Percentiles rank a stretch among this genome's conserved stretches.
phyloP scores from a whole-genome alignment of 2,797 vertebrate species.

The Xenopus petersii region DNA sequence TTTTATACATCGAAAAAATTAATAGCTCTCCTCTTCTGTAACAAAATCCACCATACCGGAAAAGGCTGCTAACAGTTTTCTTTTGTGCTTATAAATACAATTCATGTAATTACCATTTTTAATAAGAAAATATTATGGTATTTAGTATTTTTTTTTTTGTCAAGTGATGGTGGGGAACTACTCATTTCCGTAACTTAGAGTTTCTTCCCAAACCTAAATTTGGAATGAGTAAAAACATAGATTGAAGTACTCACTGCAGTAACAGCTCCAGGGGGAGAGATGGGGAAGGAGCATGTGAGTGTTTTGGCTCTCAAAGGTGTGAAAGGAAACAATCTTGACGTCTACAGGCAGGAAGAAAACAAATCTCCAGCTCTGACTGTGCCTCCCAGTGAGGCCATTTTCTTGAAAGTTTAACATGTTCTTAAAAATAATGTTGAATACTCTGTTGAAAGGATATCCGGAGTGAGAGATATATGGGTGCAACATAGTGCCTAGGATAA shows the following conservation, averaged over 20 bases:
- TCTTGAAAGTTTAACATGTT: constrained; percentile 52
- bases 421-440: constrained; percentile 62
- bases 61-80: no score
- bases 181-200: neutral
- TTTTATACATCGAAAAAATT: no score
- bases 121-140: no score
- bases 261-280: constrained; percentile 33
- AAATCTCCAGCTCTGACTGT: constrained; percentile 55
- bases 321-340: constrained; percentile 71
- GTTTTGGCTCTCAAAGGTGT: constrained; percentile 68
- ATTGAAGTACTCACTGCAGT: neutral
- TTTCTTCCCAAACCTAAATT: constrained; percentile 13
- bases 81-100: no score
- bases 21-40: no score
- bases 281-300: constrained; percentile 58
- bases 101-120: no score
- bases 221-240: constrained; percentile 1
- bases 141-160: no score
- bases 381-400: constrained; percentile 55
- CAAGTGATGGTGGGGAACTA: neutral
- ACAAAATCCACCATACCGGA: no score
- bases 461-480: constrained; percentile 51
- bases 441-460: constrained; percentile 49
- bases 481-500: neutral
- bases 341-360: constrained; percentile 61